Evolutionary conservation across 2,113 vertebrate genomes (phyloP), one percentile per base, ranked within the genome.

Genomic region (pig (Sus scrofa)): DNA sequence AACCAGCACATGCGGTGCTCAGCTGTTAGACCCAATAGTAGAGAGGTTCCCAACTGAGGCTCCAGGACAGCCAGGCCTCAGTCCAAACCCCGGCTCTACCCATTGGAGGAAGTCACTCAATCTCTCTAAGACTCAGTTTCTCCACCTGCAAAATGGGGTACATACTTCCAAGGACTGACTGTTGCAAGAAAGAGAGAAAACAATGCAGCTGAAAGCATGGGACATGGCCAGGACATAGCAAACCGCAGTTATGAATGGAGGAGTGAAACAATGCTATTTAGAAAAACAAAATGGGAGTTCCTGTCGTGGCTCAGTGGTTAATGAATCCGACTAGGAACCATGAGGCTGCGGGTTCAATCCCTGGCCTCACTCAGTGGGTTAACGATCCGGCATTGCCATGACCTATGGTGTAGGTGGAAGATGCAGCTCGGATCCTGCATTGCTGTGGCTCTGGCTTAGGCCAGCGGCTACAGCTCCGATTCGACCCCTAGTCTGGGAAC

Each of bases 91-190:
- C 14, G 3, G 50, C 32, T 52, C 22, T 1, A 73, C 20, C 52
- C 63, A 44, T 16, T 10, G 24, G 16, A 84, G 60, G 67, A 73
- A 83, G 37, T 18, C 32, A 26, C 9, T 63, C 37, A 1, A 2
- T 94, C 12, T 78, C 63, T 84, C 54, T 63, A 30, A 68, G 68
- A 87, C 27, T 86, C 75, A 79, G n/a, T 52, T 83, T 94, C n/a
- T 79, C 75, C 37, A 30, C 50, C 75, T 67, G 34, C 44, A 87
- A 83, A 93, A 73, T 27, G 30, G 62, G 60, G 26, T 44, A 1
- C 19, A 11, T 62, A 19, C 37, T 85, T 56, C 30, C 19, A 67
- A 77, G 30, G 50, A 34, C 4, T 75, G 65, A 58, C 6, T 22
- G 4, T n/a, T 73, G 14, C 0, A 0, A 79, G 56, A 37, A 63